Base-by-base conservation (phyloP, 2,888 invertebrate species). In the Andrena minutula region DNA sequence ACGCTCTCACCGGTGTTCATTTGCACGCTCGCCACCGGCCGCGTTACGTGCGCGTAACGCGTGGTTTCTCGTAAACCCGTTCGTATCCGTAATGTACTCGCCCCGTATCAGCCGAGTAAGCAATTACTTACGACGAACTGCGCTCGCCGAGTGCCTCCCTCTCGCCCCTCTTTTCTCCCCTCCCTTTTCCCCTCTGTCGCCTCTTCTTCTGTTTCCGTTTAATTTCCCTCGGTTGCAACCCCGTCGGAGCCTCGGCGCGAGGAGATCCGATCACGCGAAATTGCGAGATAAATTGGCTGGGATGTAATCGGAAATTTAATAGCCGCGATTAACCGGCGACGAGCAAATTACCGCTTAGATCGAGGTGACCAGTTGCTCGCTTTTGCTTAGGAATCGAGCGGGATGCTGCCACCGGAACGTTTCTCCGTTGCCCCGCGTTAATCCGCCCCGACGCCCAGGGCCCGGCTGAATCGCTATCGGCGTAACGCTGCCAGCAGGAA, bases 211-310 rank as follows among this genome's bases (percentile, higher is more conserved):
- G 41, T 41, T 41, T 41, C 41, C 41, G 16, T 41, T 41, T 41
- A 41, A 41, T 41, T 41, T 41, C 41, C 41, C 41, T 41, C 41
- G 41, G 51, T 2, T 51, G n/a, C 51, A 51, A 51, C 51, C 51
- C 51, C 51, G 51, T 20, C 51, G 51, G 51, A 26, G 12, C 7
- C n/a, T 5, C 53, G 53, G 32, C 72, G 53, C 41, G 41, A 41
- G 41, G 32, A 51, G 76, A 71, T 78, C 70, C 47, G 75, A 83
- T 83, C 84, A 72, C 74, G 73, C 49, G 65, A 76, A 83, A 84
- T 83, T 79, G 49, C 83, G 56, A 68, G 82, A 69, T 75, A 82
- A 85, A 82, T 83, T 82, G 78, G 70, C 78, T 83, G 64, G 75
- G 68, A 72, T 51, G 81, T 82, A 82, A 82, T 82, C 82, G 75